These are phyloP conservation scores for Syngnathoides biaculeatus DNA, from an alignment of 2,113 vertebrate species.

Conservation along the genomic window DNA sequence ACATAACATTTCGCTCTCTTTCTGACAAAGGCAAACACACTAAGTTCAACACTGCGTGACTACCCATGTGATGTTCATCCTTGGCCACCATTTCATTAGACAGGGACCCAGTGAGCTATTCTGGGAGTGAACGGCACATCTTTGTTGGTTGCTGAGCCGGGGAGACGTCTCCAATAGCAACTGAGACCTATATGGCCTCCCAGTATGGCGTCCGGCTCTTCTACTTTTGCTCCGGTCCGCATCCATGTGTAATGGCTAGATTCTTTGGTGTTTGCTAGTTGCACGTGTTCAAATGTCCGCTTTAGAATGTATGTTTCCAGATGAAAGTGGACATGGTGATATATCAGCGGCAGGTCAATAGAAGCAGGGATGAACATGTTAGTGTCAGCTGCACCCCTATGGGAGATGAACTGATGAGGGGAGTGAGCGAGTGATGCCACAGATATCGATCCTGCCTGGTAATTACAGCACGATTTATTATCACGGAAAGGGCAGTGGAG, in stretches of 20 bases:
- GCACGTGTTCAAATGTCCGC: conserved; percentile 15
- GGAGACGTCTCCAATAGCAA: conserved; percentile 65
- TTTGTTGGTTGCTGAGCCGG: conserved; percentile 50
- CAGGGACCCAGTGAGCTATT: conserved; percentile 51
- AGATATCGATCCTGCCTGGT: conserved; percentile 66
- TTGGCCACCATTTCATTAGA: conserved; percentile 55
- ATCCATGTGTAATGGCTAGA: background rate
- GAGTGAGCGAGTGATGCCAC: conserved; percentile 70
- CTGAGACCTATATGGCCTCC: conserved; percentile 52
- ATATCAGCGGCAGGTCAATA: conserved; percentile 49
- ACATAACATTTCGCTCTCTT: background rate
- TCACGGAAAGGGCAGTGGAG: conserved; percentile 17
- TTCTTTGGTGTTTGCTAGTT: background rate
- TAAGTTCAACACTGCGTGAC: conserved; percentile 45
- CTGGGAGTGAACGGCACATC: conserved; percentile 54
- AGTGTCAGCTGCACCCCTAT: conserved; percentile 57
- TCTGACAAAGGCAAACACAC: conserved; percentile 39
- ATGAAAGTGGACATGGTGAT: conserved; percentile 36
- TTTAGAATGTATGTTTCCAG: conserved; percentile 27
- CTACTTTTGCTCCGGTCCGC: conserved; percentile 19
- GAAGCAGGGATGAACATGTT: conserved; percentile 61
- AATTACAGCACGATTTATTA: conserved; percentile 71
- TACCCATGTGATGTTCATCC: conserved; percentile 52
- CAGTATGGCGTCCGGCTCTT: conserved; percentile 21
- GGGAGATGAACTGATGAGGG: conserved; percentile 50